Base-by-base conservation (phyloP, 2,797 vertebrate genomes). In the Manis javanica region DNA sequence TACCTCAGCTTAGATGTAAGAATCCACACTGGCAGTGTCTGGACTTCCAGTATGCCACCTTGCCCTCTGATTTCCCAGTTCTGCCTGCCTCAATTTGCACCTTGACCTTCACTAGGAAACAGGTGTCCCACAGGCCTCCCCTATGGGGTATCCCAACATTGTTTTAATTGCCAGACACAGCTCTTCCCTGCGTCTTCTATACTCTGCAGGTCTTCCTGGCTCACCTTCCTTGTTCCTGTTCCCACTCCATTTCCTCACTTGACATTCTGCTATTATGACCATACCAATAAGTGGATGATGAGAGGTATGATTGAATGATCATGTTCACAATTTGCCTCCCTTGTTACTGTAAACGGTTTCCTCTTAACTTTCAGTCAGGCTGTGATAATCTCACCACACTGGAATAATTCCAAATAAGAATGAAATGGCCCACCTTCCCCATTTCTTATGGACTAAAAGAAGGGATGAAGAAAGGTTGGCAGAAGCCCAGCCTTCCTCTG, bases 301-400 rank as follows among this genome's bases (percentile, higher is more conserved):
- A 85, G 24, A 49, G 21, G 23, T 23, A 23, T n/a, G 46, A 46
- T 10, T 66, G 37, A 75, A 55, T 15, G 53, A 84, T 72, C 16
- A 2, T 83, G 42, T 72, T 74, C 26, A 34, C 46, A 57, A 61
- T 69, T 86, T 94, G 82, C 63, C 46, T 95, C 75, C 72, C 24
- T 57, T 71, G 24, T 90, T 57, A n/a, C 68, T 86, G 9, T 87
- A 85, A 93, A 93, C 53, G 55, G 59, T 91, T 94, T 92, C 72
- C 63, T 55, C 78, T 87, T 87, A 53, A 29, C 16, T 90, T 96
- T 96, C 57, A 77, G 72, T 74, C 42, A 94, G 61, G 79, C 92
- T 82, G 24, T 96, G 96, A 81, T 89, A 82, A 63, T 90, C 83
- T 89, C 64, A 95, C 59, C 74, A 94, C 90, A 55, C 37, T 91